Base-by-base conservation (phyloP, 2,113 vertebrate species). In the Mohoua ochrocephala region DNA sequence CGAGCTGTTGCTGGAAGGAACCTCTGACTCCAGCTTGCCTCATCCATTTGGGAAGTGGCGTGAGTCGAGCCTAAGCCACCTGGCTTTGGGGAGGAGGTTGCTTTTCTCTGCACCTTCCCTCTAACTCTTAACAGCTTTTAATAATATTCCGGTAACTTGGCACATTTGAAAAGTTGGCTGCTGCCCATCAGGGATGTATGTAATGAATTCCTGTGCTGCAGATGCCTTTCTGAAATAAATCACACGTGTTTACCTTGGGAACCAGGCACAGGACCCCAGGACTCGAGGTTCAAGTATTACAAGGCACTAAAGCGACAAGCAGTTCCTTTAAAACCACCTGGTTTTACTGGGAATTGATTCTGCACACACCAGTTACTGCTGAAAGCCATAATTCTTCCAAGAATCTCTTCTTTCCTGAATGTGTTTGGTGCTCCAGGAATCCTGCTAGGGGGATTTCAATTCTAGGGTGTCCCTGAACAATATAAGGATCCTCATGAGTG, bases 21-120 rank as follows among this genome's bases (percentile, higher is more conserved):
- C 76, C 53, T 94, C 95, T 96, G 79, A 97, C 88, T 94, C 73
- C 88, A 56, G 76, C 86, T 96, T 95, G 92, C 95, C 92, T 96
- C 96, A 96, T 96, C 85, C 42, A 0, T 90, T 95, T 65, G 79
- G 90, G 95, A 94, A 95, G 96, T 44, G 0, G 88, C 0, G 6
- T 96, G 89, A 96, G 95, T 68, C 56, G 56, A 93, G 68, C 83
- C 83, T 92, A 92, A 96, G 92, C 92, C 96, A 97, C 96, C 92
- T 97, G 96, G 96, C 88, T 91, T 91, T 70, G 80, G 90, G 83
- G 95, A 97, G 76, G 91, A 89, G 93, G 44, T 59, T 93, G 95
- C 73, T 50, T 94, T 88, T 81, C 87, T 84, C 93, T 81, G 93
- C 84, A 93, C 93, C 96, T 96, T 96, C 76, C 76, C 53, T 82